These are phyloP conservation scores for Diorhabda elongata DNA, from an alignment of 1,140 invertebrate species.

Conservation along the genomic window DNA sequence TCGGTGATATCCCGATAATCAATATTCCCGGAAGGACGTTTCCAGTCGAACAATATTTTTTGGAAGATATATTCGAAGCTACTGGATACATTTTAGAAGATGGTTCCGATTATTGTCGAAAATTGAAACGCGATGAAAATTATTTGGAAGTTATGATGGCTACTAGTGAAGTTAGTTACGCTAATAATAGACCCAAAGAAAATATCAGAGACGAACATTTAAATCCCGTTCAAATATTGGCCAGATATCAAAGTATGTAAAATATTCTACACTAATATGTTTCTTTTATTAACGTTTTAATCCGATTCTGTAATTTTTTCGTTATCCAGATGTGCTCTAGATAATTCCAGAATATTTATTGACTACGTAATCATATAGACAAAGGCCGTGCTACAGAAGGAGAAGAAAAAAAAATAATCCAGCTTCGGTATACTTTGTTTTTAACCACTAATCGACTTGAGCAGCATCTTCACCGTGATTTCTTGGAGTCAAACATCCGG, in stretches of 20 bases:
- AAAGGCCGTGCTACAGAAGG: too few relatives aligned
- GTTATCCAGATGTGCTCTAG: too few relatives aligned
- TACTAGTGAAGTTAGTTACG: conserved; percentile 52
- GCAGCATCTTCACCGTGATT: too few relatives aligned
- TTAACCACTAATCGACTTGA: too few relatives aligned
- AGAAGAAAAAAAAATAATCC: too few relatives aligned
- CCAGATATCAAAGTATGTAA: conserved; percentile 53
- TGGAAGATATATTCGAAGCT: conserved; percentile 71
- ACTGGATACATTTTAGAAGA: conserved; percentile 68
- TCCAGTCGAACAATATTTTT: conserved; percentile 73
- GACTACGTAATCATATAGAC: too few relatives aligned
- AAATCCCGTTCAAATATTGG: conserved; percentile 58
- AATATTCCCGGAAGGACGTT: conserved; percentile 76
- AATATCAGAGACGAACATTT: conserved; percentile 67
- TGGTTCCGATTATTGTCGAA: conserved; percentile 63
- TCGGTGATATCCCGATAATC: conserved; percentile 63
- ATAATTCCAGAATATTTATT: too few relatives aligned
- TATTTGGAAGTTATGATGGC: conserved; percentile 57
- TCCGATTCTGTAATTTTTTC: too few relatives aligned
- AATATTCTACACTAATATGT: background rate
- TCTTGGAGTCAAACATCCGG: too few relatives aligned
- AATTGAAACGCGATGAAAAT: conserved; percentile 53
- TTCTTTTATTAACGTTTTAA: background rate
- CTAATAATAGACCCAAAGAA: conserved; percentile 52
- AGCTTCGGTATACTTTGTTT: too few relatives aligned